Percentiles rank a stretch among this genome's conserved stretches.
Conservation (phyloP, 2,888 invertebrate species). For the Poecilobothrus nobilitatus region DNA sequence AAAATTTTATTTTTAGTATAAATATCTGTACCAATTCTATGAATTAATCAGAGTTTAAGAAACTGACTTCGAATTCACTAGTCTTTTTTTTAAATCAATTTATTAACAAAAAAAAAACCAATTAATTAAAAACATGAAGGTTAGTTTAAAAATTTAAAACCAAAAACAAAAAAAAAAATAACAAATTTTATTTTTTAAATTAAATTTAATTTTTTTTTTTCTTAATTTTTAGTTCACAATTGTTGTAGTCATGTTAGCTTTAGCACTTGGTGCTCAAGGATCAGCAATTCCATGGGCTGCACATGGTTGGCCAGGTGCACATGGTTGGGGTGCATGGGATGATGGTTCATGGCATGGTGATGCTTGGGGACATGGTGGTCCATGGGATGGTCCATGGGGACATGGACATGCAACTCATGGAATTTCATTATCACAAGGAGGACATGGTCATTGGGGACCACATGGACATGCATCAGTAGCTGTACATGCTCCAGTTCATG, state of each 20-base stretch:
- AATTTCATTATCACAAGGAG: slow-evolving; percentile 31
- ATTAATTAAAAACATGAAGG: not conserved
- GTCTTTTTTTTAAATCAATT: not conserved
- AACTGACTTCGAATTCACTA: not conserved
- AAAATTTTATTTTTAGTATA: not conserved
- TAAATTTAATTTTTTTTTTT: too few relatives aligned
- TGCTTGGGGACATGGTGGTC: not conserved
- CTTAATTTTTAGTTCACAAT: slow-evolving; percentile 29
- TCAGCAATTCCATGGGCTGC: slow-evolving; percentile 29
- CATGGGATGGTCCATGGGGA: slow-evolving; percentile 19
- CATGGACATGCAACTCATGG: slow-evolving; percentile 35
- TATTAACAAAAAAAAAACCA: not conserved
- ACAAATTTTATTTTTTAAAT: too few relatives aligned
- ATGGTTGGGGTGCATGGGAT: slow-evolving; percentile 22
- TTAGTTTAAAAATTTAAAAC: not conserved
- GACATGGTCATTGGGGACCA: slow-evolving; percentile 29
- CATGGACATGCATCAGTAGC: slow-evolving; percentile 23
- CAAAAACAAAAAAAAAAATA: too few relatives aligned
- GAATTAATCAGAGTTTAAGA: not conserved
- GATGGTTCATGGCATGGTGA: slow-evolving; percentile 8
- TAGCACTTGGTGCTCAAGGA: slow-evolving; percentile 37
- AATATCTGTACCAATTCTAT: not conserved
- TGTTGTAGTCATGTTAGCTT: slow-evolving; percentile 35
- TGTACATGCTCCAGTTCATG: slow-evolving; percentile 18
- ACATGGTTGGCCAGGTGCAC: slow-evolving; percentile 17